phyloP scores from a whole-genome alignment of 2,888 invertebrate genomes.

The Eristalis tenax region DNA sequence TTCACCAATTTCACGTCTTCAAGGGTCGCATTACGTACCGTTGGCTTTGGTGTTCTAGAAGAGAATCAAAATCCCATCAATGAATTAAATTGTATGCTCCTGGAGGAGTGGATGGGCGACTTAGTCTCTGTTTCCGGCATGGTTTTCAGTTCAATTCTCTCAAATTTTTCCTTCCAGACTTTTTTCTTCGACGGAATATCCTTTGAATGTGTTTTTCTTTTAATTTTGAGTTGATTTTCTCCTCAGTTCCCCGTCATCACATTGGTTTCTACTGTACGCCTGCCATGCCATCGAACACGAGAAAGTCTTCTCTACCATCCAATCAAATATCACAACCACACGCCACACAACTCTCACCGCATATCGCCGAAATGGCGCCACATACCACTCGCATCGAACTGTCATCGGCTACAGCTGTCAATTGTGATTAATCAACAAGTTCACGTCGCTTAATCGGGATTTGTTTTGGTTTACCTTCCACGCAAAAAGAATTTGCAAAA shows the following conservation, averaged over 20 bases:
- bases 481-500: slow-evolving; percentile 28
- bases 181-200: too few relatives aligned
- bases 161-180: too few relatives aligned
- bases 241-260: background rate
- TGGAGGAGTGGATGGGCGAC: background rate
- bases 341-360: background rate
- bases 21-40: slow-evolving; percentile 38
- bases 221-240: too few relatives aligned
- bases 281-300: background rate
- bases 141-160: background rate
- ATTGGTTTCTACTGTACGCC: background rate
- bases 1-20: slow-evolving; percentile 3
- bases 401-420: slow-evolving; percentile 58
- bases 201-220: too few relatives aligned
- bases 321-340: background rate
- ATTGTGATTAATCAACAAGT: slow-evolving; percentile 69
- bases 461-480: slow-evolving; percentile 55
- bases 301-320: background rate
- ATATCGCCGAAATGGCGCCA: background rate
- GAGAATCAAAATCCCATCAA: background rate
- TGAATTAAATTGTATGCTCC: background rate
- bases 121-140: background rate
- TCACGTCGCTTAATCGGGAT: slow-evolving; percentile 41
- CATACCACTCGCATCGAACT: slow-evolving; percentile 4
- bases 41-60: background rate